Evolutionary conservation across 30 jellyfish, hydroid and myxozoan genomes (phyloP).

Genomic region (Calvadosia cruxmelitensis): DNA sequence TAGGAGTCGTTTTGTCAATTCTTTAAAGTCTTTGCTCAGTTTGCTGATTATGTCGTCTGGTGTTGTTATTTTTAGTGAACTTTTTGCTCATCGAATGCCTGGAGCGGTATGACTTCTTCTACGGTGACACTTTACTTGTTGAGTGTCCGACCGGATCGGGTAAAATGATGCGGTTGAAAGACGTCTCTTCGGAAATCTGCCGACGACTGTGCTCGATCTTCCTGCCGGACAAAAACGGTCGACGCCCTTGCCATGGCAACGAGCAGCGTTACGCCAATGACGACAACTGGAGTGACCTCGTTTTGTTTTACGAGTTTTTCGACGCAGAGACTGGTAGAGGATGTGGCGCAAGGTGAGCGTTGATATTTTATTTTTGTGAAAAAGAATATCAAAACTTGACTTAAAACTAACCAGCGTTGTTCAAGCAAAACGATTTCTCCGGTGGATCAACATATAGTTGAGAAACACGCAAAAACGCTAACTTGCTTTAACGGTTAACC

Average conservation of each 20-base stretch:
- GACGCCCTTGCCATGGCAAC: slow-evolving; percentile 90
- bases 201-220: slow-evolving; percentile 55
- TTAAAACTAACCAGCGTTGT: no score
- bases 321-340: slow-evolving; percentile 91
- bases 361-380: no score
- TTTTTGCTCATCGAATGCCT: slow-evolving; percentile 50
- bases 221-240: slow-evolving; percentile 44
- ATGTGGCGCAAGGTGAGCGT: slow-evolving; percentile 92
- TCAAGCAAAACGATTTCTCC: no score
- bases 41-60: no score
- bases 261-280: slow-evolving; percentile 56
- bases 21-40: no score
- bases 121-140: slow-evolving; percentile 59
- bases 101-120: slow-evolving; percentile 79
- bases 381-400: no score
- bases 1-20: no score
- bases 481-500: no score
- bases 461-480: no score
- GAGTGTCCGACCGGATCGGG: slow-evolving; percentile 96
- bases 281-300: slow-evolving; percentile 61
- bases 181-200: slow-evolving; percentile 53
- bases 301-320: slow-evolving; percentile 71
- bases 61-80: slow-evolving; percentile 40
- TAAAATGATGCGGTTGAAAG: slow-evolving; percentile 56
- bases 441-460: no score